phyloP scores from a whole-genome alignment of 2,888 invertebrate genomes.

The Spisula subtruncata region DNA sequence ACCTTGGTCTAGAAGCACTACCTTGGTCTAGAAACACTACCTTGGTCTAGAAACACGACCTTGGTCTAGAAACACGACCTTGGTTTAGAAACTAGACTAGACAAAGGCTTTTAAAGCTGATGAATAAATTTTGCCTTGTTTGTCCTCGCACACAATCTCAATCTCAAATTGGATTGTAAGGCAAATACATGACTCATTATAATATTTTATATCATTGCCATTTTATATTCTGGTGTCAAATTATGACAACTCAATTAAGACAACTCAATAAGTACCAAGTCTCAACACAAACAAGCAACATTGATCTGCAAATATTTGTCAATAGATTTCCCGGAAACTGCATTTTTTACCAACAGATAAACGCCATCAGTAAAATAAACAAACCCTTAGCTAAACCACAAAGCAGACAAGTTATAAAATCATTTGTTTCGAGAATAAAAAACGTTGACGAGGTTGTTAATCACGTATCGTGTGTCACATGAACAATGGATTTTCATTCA shows the following conservation, averaged over 20 bases:
- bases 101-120: no score
- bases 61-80: no score
- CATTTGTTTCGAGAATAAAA: neutral
- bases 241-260: no score
- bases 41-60: no score
- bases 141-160: no score
- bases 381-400: neutral
- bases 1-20: no score
- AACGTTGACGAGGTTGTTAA: slow-evolving; percentile 5
- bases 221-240: neutral
- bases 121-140: no score
- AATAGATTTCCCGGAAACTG: neutral
- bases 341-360: neutral
- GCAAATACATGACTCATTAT: no score
- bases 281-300: neutral
- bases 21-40: no score
- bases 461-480: neutral
- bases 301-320: slow-evolving; percentile 3
- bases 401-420: neutral
- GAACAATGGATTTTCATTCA: neutral
- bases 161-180: no score
- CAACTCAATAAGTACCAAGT: neutral
- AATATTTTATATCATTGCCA: neutral
- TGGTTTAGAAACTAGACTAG: no score
- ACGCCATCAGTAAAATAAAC: neutral